Conservation (phyloP, 2,113 vertebrate genomes). For the Cyprinus carpio region DNA sequence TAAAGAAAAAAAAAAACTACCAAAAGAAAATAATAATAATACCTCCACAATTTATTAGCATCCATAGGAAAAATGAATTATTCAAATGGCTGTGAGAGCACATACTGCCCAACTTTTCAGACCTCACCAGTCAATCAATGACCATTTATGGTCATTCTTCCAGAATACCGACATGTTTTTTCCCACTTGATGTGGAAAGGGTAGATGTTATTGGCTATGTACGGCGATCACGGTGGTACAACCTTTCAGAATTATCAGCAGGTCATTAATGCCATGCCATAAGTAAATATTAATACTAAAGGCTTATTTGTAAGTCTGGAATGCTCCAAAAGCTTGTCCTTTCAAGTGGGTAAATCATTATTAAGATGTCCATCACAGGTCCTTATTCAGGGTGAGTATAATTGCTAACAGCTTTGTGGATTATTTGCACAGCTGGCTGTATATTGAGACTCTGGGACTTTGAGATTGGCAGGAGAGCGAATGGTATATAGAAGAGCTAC, state of each 20-base stretch:
- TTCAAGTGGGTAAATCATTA: constrained; percentile 59
- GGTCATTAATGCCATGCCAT: constrained; percentile 57
- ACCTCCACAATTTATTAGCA: constrained; percentile 78
- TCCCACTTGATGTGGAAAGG: constrained; percentile 44
- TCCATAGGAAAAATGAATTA: constrained; percentile 72
- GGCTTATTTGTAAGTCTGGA: constrained; percentile 57
- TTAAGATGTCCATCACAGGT: constrained; percentile 59
- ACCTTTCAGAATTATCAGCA: constrained; percentile 62
- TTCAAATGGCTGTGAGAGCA: constrained; percentile 69
- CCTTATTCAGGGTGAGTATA: constrained; percentile 52
- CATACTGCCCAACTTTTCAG: constrained; percentile 59
- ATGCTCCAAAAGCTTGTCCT: constrained; percentile 54
- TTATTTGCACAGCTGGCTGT: constrained; percentile 62
- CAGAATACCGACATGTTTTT: constrained; percentile 43
- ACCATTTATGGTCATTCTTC: constrained; percentile 65
- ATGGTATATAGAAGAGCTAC: constrained; percentile 39
- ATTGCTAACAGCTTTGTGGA: constrained; percentile 58
- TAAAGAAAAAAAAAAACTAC: constrained; percentile 65
- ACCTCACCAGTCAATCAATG: constrained; percentile 65
- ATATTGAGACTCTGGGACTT: constrained; percentile 54
- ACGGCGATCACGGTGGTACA: constrained; percentile 38
- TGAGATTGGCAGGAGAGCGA: constrained; percentile 53
- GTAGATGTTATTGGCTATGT: constrained; percentile 57
- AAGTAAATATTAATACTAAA: constrained; percentile 62
- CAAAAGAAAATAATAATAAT: too few relatives aligned